Evolutionary conservation across 2,888 invertebrate genomes (phyloP).

Genomic region (Abscondita cerata): DNA sequence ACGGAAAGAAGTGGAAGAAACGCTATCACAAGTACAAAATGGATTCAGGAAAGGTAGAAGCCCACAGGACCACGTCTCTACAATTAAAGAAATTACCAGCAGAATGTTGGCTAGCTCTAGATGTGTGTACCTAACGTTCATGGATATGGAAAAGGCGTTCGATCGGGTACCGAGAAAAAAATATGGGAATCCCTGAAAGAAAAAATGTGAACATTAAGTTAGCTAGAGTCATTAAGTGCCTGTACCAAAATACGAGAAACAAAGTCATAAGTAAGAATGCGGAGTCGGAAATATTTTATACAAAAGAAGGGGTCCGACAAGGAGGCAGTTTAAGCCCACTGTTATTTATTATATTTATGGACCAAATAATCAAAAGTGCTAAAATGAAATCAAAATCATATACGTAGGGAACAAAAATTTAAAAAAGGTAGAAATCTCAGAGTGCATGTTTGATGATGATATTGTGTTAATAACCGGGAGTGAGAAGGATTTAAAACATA

Average conservation of each 20-base stretch:
- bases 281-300: constrained; percentile 12
- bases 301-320: constrained; percentile 18
- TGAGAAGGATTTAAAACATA: constrained; percentile 7
- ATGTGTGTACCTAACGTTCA: constrained; percentile 17
- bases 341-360: neutral
- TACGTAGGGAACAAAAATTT: constrained; percentile 4
- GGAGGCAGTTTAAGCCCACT: constrained; percentile 22
- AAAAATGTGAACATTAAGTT: constrained; percentile 21
- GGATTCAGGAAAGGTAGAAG: constrained; percentile 24
- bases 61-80: constrained; percentile 28
- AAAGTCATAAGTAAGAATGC: constrained; percentile 17
- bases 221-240: no score
- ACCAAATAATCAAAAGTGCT: constrained; percentile 1
- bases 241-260: no score
- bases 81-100: constrained; percentile 25
- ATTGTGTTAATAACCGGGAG: neutral
- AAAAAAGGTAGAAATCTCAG: neutral
- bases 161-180: constrained; percentile 20
- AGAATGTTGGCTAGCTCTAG: constrained; percentile 12
- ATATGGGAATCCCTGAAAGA: constrained; percentile 20
- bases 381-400: constrained; percentile 4
- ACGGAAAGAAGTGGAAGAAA: no score
- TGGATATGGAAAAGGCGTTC: constrained; percentile 30
- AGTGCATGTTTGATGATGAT: neutral
- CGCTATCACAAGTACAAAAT: constrained; percentile 24